Conservation (phyloP, 2,888 invertebrate genomes). For the Candidula unifasciata region DNA sequence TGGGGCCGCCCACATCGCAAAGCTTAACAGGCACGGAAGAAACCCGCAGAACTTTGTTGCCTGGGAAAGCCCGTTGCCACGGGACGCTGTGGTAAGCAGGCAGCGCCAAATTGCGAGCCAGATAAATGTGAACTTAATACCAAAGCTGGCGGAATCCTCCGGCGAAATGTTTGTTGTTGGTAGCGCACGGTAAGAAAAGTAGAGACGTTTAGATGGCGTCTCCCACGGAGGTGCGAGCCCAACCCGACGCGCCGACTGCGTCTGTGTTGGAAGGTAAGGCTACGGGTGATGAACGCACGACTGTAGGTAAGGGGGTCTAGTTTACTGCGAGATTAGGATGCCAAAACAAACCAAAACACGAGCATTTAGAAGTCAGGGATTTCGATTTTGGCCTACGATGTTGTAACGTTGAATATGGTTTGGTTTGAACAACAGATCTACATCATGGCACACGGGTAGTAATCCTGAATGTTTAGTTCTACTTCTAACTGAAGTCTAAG, state of each 20-base stretch:
- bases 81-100: neutral
- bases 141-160: conserved; percentile 1
- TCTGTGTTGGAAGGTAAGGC: neutral
- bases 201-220: neutral
- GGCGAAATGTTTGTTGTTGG: conserved; percentile 3
- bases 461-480: too few relatives aligned
- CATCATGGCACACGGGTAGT: too few relatives aligned
- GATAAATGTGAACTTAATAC: conserved; percentile 13
- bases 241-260: neutral
- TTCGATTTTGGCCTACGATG: too few relatives aligned
- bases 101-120: neutral
- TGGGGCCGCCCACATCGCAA: too few relatives aligned
- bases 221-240: neutral
- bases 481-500: too few relatives aligned
- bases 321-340: too few relatives aligned
- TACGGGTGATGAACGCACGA: neutral
- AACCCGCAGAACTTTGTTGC: too few relatives aligned
- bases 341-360: too few relatives aligned
- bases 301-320: neutral
- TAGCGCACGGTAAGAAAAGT: neutral
- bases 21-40: too few relatives aligned
- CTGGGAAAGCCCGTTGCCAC: neutral
- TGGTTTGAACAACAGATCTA: too few relatives aligned
- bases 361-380: too few relatives aligned
- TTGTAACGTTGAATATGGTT: too few relatives aligned